Percentiles rank a stretch among this genome's conserved stretches.
These are phyloP conservation scores for Australoheros facetus DNA, from an alignment of 2,797 vertebrate species.

Conservation along the genomic window DNA sequence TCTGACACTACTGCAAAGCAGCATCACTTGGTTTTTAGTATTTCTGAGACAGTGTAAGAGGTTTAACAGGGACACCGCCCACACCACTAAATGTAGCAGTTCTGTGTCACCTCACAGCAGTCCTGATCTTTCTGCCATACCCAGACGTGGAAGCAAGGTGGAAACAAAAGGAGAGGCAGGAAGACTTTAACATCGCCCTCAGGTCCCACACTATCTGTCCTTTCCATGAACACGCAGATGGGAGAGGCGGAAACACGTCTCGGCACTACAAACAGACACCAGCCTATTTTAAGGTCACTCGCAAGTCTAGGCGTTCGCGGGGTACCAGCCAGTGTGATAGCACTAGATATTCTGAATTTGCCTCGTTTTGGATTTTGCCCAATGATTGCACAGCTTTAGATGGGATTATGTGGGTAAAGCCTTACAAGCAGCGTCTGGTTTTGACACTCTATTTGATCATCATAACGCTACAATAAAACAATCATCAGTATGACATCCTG, in stretches of 20 bases:
- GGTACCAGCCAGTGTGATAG: conserved; percentile 65
- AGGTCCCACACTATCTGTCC: conserved; percentile 81
- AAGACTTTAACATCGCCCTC: conserved; percentile 78
- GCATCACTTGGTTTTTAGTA: conserved; percentile 61
- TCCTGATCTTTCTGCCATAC: conserved; percentile 70
- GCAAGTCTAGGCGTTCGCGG: conserved; percentile 70
- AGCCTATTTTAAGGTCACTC: conserved; percentile 82
- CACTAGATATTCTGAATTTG: conserved; percentile 66
- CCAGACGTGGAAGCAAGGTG: conserved; percentile 69
- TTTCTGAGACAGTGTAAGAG: conserved; percentile 69
- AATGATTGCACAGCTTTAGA: conserved; percentile 67
- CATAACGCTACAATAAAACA: conserved; percentile 37
- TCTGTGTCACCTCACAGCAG: conserved; percentile 75
- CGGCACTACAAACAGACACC: conserved; percentile 74
- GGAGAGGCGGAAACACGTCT: conserved; percentile 78
- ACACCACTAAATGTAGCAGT: conserved; percentile 74
- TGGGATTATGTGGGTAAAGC: conserved; percentile 65
- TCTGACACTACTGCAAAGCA: conserved; percentile 48
- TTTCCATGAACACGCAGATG: conserved; percentile 84
- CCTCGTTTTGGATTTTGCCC: conserved; percentile 60
- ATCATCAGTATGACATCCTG: conserved; percentile 44
- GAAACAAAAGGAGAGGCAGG: conserved; percentile 74
- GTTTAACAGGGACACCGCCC: conserved; percentile 75
- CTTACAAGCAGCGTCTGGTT: conserved; percentile 59
- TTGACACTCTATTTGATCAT: conserved; percentile 58